A percentile compares a stretch with the other conserved stretches of the same genome.
phyloP scores from a whole-genome alignment of 2,888 invertebrate species.

The Bibio marci region DNA sequence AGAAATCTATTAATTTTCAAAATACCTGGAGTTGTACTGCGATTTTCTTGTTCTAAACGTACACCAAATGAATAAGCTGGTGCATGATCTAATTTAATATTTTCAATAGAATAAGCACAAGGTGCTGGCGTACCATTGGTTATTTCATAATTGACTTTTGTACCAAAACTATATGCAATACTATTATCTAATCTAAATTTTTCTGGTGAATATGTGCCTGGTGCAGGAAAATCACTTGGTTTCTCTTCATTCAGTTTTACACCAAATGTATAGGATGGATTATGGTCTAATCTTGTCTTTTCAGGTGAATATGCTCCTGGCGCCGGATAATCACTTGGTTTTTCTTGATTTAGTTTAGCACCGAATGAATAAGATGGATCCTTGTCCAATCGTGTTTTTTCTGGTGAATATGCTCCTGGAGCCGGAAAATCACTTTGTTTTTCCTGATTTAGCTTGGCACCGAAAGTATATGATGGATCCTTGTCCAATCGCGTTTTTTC shows the following conservation, averaged over 20 bases:
- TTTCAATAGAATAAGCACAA: conserved; percentile 42
- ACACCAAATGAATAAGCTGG: conserved; percentile 44
- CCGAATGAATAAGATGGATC: conserved; percentile 33
- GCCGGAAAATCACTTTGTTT: conserved; percentile 39
- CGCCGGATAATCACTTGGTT: conserved; percentile 28
- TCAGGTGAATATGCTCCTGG: conserved; percentile 38
- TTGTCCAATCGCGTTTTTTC: conserved; percentile 41
- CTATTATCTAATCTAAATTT: conserved; percentile 36
- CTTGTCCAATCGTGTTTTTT: conserved; percentile 31
- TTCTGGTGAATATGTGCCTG: conserved; percentile 40
- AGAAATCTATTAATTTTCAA: too few relatives aligned
- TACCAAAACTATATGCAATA: conserved; percentile 44
- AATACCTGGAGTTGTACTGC: background rate
- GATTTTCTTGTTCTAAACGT: conserved; percentile 32
- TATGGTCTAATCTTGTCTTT: conserved; percentile 34
- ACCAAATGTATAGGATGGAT: conserved; percentile 48
- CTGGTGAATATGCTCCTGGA: conserved; percentile 42
- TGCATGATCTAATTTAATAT: conserved; percentile 28
- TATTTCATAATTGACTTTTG: conserved; percentile 43
- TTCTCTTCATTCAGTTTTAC: conserved; percentile 34
- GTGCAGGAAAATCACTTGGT: conserved; percentile 39
- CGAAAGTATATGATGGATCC: conserved; percentile 39
- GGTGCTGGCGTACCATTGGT: conserved; percentile 50
- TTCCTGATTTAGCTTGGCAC: conserved; percentile 32
- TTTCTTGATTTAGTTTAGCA: conserved; percentile 21